Conservation (phyloP, 2,797 vertebrate species). For the Graptemys geographica region DNA sequence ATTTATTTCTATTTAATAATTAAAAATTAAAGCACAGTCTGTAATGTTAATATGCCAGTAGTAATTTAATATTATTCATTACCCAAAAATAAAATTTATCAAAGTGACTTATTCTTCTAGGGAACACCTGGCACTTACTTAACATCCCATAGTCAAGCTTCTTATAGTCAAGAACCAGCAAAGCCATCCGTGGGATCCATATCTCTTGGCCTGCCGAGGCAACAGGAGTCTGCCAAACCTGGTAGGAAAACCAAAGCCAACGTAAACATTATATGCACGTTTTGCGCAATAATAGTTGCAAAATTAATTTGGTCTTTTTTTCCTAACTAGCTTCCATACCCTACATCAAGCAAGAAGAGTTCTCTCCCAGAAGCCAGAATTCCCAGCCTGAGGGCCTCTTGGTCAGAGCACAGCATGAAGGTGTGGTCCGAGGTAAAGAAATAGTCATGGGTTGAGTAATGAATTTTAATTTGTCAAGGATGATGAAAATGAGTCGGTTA, state of each 20-base stretch:
- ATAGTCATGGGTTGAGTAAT: neutral
- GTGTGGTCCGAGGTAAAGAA: slow-evolving; percentile 89
- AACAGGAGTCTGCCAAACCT: slow-evolving; percentile 92
- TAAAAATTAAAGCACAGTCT: neutral
- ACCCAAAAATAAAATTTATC: slow-evolving; percentile 3
- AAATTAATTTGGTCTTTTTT: neutral
- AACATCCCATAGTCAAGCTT: slow-evolving; percentile 89
- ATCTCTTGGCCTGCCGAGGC: slow-evolving; percentile 95
- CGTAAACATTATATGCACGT: neutral
- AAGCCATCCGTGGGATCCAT: slow-evolving; percentile 96
- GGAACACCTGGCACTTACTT: slow-evolving; percentile 97
- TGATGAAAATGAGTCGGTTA: neutral
- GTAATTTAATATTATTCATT: neutral
- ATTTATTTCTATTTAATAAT: too few relatives aligned
- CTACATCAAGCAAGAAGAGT: slow-evolving; percentile 92
- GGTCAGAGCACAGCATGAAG: slow-evolving; percentile 89
- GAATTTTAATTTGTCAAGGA: neutral
- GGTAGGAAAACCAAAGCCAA: slow-evolving; percentile 81
- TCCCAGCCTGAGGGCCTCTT: slow-evolving; percentile 88
- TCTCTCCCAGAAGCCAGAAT: slow-evolving; percentile 87
- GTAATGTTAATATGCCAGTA: neutral
- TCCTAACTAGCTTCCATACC: slow-evolving; percentile 76
- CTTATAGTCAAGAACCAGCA: slow-evolving; percentile 90
- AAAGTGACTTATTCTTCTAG: slow-evolving; percentile 77
- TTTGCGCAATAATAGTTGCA: neutral